phyloP scores from a whole-genome alignment of 30 jellyfish, hydroid and myxozoan species.

The Chironex yamaguchii region DNA sequence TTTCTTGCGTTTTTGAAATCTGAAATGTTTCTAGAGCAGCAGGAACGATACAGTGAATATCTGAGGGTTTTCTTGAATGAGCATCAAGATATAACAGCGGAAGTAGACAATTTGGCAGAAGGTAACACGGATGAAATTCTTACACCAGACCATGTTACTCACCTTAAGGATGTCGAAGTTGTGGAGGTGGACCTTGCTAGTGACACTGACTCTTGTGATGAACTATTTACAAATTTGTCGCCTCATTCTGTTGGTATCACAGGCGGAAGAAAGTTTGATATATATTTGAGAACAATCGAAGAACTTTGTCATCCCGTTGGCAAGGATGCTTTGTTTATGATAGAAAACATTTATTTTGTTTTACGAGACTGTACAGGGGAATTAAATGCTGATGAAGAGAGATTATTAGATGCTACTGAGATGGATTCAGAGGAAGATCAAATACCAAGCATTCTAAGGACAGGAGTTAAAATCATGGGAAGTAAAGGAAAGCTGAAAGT shows the following conservation, averaged over 20 bases:
- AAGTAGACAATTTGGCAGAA: neutral
- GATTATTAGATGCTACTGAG: neutral
- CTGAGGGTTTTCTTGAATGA: neutral
- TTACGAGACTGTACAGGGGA: slow-evolving; percentile 4
- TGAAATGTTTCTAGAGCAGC: neutral
- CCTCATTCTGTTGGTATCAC: slow-evolving; percentile 79
- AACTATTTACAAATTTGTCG: slow-evolving; percentile 13
- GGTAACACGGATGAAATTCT: neutral
- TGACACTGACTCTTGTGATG: neutral
- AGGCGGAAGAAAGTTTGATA: slow-evolving; percentile 79
- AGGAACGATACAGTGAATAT: neutral
- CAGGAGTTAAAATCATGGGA: neutral
- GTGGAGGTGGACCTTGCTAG: neutral
- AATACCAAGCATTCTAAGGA: too few species aligned
- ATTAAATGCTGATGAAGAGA: neutral
- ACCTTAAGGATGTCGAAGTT: neutral
- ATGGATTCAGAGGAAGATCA: too few species aligned
- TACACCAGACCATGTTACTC: neutral
- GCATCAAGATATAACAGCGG: neutral
- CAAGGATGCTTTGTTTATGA: slow-evolving; percentile 52
- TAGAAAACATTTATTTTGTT: slow-evolving; percentile 18
- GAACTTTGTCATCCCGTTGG: slow-evolving; percentile 68
- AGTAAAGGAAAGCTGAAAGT: neutral
- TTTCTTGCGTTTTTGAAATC: neutral
- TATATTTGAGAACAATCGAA: slow-evolving; percentile 43